Evolutionary conservation across 2,888 invertebrate species (phyloP).

Genomic region (Tigriopus californicus): DNA sequence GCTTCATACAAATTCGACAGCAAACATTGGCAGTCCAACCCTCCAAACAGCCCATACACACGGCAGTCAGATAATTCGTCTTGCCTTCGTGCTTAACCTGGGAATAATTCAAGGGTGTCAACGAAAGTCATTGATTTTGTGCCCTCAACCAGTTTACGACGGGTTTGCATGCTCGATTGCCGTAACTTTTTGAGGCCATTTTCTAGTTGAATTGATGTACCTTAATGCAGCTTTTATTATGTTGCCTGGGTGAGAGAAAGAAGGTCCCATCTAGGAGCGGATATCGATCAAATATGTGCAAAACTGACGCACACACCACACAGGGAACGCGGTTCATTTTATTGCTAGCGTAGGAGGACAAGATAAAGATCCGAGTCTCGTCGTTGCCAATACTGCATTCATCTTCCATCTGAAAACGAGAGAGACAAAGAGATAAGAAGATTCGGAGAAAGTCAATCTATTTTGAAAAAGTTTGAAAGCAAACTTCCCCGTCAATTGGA

Average conservation of each 20-base stretch:
- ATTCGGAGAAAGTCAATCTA: not conserved
- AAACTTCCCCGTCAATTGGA: not conserved
- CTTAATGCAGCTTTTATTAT: slow-evolving; percentile 68
- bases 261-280: slow-evolving; percentile 94
- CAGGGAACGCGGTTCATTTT: slow-evolving; percentile 55
- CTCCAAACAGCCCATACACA: slow-evolving; percentile 85
- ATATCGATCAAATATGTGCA: slow-evolving; percentile 90
- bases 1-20: slow-evolving; percentile 63
- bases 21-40: slow-evolving; percentile 45
- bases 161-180: too few species aligned
- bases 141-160: too few species aligned
- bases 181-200: too few species aligned
- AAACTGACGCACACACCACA: slow-evolving; percentile 65
- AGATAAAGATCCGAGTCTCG: slow-evolving; percentile 84
- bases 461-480: not conserved
- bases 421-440: not conserved
- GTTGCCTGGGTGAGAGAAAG: slow-evolving; percentile 85
- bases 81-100: slow-evolving; percentile 80
- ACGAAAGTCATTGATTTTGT: too few species aligned
- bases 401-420: slow-evolving; percentile 62
- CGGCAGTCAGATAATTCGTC: slow-evolving; percentile 72
- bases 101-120: slow-evolving; percentile 20
- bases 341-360: slow-evolving; percentile 79
- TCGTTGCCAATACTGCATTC: slow-evolving; percentile 97
- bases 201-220: slow-evolving; percentile 32